Evolutionary conservation across 2,113 vertebrate genomes (phyloP).

Genomic region (Pelodiscus sinensis): DNA sequence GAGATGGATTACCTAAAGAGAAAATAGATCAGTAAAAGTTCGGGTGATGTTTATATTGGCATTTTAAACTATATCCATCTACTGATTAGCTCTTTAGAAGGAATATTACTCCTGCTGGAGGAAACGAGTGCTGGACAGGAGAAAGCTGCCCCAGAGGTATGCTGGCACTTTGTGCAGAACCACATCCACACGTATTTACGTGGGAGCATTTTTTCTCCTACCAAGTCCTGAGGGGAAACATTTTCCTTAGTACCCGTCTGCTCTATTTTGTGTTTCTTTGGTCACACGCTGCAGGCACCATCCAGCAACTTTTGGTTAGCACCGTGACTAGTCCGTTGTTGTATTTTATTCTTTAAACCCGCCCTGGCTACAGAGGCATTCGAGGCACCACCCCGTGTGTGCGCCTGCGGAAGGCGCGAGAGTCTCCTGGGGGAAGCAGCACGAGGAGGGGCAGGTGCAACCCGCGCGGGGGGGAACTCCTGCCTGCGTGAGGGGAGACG

Average conservation of each 20-base stretch:
- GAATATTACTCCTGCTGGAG: neutral
- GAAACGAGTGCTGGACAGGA: neutral
- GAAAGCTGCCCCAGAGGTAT: neutral
- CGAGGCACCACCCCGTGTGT: no score
- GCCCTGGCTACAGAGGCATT: neutral
- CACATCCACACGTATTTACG: neutral
- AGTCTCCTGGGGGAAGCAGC: no score
- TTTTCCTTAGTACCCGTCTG: neutral
- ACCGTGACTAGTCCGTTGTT: neutral
- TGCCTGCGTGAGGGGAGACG: neutral
- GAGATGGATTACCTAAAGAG: neutral
- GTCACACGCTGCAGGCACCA: neutral
- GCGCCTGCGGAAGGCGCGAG: no score
- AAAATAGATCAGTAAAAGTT: neutral
- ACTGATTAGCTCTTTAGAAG: neutral
- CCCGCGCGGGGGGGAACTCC: no score
- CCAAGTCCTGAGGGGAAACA: neutral
- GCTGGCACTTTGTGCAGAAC: neutral
- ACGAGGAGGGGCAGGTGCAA: neutral
- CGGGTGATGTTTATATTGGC: neutral
- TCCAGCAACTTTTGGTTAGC: neutral
- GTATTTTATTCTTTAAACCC: neutral
- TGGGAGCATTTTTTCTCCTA: neutral
- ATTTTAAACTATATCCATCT: neutral
- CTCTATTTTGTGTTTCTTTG: neutral